Evolutionary conservation across 2,113 vertebrate species (phyloP), one percentile per base, ranked within the genome.

Genomic region (Ciconia stormi): DNA sequence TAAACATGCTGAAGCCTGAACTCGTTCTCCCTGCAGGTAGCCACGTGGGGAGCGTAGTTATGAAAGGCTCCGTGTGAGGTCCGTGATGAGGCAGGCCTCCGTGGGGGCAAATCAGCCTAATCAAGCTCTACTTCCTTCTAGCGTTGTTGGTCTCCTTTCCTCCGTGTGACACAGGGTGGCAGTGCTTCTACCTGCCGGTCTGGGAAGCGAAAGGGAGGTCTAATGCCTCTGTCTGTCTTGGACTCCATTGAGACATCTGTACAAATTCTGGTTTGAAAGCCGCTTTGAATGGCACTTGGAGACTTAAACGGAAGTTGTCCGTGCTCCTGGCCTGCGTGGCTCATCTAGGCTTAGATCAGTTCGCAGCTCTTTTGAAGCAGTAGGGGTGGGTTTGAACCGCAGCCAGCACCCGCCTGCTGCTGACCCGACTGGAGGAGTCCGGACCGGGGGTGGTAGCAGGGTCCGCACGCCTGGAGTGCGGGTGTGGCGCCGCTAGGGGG

Each of bases 391-490:
- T 62, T 76, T 47, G 56, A 29, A 30, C 29, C 18, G 5, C 36
- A 8, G 13, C 12, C 7, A 3, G 25, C 20, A 9, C 11, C 36
- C 1, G 26, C 4, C 3, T 29, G 73, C 42, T 8, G 52, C 69
- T 56, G 6, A 6, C 21, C 30, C 34, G 26, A 3, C 16, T 12
- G 5, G 49, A 12, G 50, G 17, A 13, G 70, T 1, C 8, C 13
- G 21, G 38, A 16, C 23, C 34, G 17, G 40, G 59, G 21, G 38
- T 3, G 38, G 26, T 9, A 14, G 29, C 7, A 6, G 27, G 15
- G 2, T 2, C 17, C 16, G 40, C 15, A 0, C 2, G 8, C 2
- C 2, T 5, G 44, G 65, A 9, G 20, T 4, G 46, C 4, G 21
- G 5, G 44, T 4, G 44, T 14, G 44, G 21, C 13, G 30, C 12